A percentile compares a stretch with the other conserved stretches of the same genome.
These are phyloP conservation scores for Lycia hirtaria DNA, from an alignment of 2,888 invertebrate species.

Conservation along the genomic window DNA sequence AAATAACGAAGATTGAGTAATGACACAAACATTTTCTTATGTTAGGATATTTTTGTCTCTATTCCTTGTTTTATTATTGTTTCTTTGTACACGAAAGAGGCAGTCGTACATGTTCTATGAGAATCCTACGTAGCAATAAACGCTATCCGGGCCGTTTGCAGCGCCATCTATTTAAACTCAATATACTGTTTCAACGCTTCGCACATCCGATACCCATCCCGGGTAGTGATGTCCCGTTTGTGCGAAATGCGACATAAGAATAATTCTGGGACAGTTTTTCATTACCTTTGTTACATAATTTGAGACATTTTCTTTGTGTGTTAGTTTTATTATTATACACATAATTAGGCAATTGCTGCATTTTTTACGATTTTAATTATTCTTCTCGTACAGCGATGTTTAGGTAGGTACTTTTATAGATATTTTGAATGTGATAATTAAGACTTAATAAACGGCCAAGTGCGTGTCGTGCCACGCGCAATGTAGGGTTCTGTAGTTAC, in stretches of 20 bases:
- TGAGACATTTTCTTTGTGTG: neutral
- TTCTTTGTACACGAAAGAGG: neutral
- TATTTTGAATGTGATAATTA: too few relatives aligned
- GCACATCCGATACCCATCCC: slow-evolving; percentile 27
- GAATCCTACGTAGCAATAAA: slow-evolving; percentile 19
- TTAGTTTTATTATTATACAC: too few relatives aligned
- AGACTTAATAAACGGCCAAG: too few relatives aligned
- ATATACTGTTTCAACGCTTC: slow-evolving; percentile 34
- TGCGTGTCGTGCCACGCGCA: too few relatives aligned
- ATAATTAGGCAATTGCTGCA: too few relatives aligned
- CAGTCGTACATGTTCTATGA: neutral
- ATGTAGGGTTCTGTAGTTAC: too few relatives aligned
- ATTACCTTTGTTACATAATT: too few relatives aligned
- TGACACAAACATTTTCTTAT: too few relatives aligned
- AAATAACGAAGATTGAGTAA: too few relatives aligned
- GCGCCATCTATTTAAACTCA: slow-evolving; percentile 31
- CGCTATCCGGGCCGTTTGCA: slow-evolving; percentile 22
- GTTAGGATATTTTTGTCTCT: neutral
- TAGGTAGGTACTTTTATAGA: too few relatives aligned
- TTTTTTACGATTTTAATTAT: too few relatives aligned
- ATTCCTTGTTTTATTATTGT: neutral
- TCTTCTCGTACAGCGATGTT: too few relatives aligned
- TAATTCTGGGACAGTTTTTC: neutral
- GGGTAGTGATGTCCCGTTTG: slow-evolving; percentile 15
- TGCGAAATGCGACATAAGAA: neutral